Percentiles rank a stretch among this genome's conserved stretches.
phyloP scores from a whole-genome alignment of 64 coral and sea anemone species.

The Orbicella faveolata region DNA sequence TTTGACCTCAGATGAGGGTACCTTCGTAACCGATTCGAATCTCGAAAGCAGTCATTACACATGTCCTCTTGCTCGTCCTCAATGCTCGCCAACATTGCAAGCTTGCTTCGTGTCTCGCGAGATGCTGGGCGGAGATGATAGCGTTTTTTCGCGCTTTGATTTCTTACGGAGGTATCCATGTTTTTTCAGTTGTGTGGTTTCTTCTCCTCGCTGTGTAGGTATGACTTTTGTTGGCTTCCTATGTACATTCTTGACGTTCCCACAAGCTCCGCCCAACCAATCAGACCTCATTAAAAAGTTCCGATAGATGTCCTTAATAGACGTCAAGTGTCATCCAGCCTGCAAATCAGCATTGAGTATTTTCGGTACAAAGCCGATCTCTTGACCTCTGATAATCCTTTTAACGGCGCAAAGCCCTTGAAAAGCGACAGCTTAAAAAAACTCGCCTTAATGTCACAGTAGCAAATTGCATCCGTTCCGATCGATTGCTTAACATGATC shows the following conservation, averaged over 20 bases:
- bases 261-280: slow-evolving; percentile 91
- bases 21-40: slow-evolving; percentile 54
- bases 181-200: neutral
- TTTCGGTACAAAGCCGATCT: neutral
- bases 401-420: neutral
- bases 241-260: slow-evolving; percentile 53
- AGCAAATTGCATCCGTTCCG: neutral
- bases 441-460: too few relatives aligned
- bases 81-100: slow-evolving; percentile 70
- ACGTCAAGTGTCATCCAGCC: slow-evolving; percentile 10
- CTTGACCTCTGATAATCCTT: slow-evolving; percentile 14
- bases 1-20: slow-evolving; percentile 67
- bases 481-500: neutral
- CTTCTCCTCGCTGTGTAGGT: neutral
- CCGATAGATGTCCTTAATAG: slow-evolving; percentile 52
- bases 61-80: slow-evolving; percentile 77
- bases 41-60: slow-evolving; percentile 80
- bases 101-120: slow-evolving; percentile 79
- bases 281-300: slow-evolving; percentile 89
- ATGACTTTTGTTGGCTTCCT: slow-evolving; percentile 17
- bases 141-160: slow-evolving; percentile 31
- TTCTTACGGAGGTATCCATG: slow-evolving; percentile 15
- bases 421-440: neutral
- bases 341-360: slow-evolving; percentile 28
- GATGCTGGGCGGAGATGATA: slow-evolving; percentile 83